phyloP scores from a whole-genome alignment of 2,888 invertebrate species.

The Emmelina monodactyla region DNA sequence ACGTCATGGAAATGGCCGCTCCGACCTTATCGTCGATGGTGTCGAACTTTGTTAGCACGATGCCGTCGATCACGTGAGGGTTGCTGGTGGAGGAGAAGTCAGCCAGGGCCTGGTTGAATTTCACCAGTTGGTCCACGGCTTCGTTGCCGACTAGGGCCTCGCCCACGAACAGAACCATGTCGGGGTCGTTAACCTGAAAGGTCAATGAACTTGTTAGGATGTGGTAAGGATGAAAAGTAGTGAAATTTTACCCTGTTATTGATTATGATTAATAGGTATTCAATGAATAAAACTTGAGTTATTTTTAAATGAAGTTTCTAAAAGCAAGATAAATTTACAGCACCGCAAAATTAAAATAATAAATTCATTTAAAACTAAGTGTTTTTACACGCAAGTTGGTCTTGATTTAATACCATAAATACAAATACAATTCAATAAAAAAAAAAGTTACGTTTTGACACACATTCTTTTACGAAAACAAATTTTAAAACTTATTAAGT shows the following conservation, averaged over 20 bases:
- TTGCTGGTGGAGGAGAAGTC: constrained; percentile 82
- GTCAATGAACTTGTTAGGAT: too few species aligned
- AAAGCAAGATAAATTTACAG: too few species aligned
- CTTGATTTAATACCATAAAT: too few species aligned
- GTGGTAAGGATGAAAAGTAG: too few species aligned
- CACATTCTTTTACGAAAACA: too few species aligned
- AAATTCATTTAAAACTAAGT: too few species aligned
- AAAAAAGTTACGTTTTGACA: too few species aligned
- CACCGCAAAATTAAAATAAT: too few species aligned
- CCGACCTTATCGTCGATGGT: constrained; percentile 99
- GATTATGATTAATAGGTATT: not conserved
- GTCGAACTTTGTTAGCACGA: constrained; percentile 99
- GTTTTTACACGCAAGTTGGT: too few species aligned
- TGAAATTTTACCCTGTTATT: too few species aligned
- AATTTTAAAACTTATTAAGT: too few species aligned
- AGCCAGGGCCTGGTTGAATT: constrained; percentile 97
- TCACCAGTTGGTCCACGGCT: constrained; percentile 98
- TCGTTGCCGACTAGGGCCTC: constrained; percentile 99
- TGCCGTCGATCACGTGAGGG: constrained; percentile 97
- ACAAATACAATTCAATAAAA: too few species aligned
- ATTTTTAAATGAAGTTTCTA: not conserved
- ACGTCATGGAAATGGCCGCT: constrained; percentile 99
- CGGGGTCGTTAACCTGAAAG: constrained; percentile 86
- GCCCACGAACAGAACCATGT: constrained; percentile 98
- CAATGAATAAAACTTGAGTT: not conserved